These are phyloP conservation scores for Thyatira batis DNA, from an alignment of 2,888 invertebrate species.

Conservation along the genomic window DNA sequence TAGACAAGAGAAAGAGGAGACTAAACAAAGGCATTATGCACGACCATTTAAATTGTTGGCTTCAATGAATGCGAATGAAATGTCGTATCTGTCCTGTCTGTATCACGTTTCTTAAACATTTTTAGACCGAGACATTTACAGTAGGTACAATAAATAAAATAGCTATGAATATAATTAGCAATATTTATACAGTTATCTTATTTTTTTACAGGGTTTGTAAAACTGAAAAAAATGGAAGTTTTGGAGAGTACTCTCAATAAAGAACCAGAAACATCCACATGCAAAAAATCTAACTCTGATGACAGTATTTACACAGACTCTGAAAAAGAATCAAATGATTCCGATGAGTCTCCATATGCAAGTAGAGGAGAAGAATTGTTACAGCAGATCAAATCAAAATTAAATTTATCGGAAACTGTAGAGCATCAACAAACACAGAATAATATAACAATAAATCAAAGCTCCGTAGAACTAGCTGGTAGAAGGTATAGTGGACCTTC, in stretches of 20 bases:
- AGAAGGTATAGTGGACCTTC: conserved; percentile 60
- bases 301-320: conserved; percentile 73
- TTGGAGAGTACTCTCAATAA: conserved; percentile 66
- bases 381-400: conserved; percentile 52
- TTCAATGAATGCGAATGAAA: too few relatives aligned
- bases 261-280: conserved; percentile 42
- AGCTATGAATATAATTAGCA: background rate
- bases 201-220: conserved; percentile 79
- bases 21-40: too few relatives aligned
- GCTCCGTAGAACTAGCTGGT: conserved; percentile 28
- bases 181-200: conserved; percentile 9
- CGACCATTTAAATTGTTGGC: too few relatives aligned
- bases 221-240: conserved; percentile 79
- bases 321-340: conserved; percentile 69
- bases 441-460: conserved; percentile 29
- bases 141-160: too few relatives aligned
- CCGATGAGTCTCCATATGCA: conserved; percentile 56
- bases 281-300: conserved; percentile 45
- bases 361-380: conserved; percentile 51
- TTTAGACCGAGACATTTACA: too few relatives aligned
- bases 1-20: too few relatives aligned
- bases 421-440: conserved; percentile 15
- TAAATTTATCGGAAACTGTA: conserved; percentile 24
- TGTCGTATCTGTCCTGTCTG: background rate
- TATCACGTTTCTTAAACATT: background rate